Evolutionary conservation across 2,888 invertebrate species (phyloP).

Genomic region (Melinaea menophilus): DNA sequence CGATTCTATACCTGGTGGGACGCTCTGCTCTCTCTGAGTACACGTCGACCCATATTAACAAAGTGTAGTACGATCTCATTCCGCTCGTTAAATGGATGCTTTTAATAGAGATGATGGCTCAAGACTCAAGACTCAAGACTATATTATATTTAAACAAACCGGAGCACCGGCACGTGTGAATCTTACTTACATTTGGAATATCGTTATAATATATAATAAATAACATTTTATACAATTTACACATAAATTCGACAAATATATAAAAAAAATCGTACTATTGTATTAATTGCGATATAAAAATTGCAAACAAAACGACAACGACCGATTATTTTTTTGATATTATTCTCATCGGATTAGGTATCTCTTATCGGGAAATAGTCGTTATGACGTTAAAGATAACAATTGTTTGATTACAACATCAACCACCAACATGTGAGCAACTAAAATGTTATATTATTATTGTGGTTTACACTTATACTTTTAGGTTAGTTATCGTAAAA

Average conservation of each 20-base stretch:
- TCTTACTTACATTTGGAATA: conserved; percentile 52
- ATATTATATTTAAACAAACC: conserved; percentile 58
- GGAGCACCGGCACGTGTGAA: conserved; percentile 49
- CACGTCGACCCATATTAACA: conserved; percentile 59
- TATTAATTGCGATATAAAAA: conserved; percentile 14
- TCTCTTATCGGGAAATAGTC: conserved; percentile 47
- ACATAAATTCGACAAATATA: too few species aligned
- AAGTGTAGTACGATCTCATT: conserved; percentile 50
- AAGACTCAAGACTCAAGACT: conserved; percentile 45
- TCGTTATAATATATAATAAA: conserved; percentile 13
- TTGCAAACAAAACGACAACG: conserved; percentile 57
- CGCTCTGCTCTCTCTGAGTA: conserved; percentile 13
- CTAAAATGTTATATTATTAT: too few species aligned
- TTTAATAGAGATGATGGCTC: conserved; percentile 68
- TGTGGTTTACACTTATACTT: neutral
- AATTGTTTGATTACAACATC: conserved; percentile 37
- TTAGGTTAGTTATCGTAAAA: conserved; percentile 14
- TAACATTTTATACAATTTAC: conserved; percentile 8
- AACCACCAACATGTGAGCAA: too few species aligned
- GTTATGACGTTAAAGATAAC: conserved; percentile 46
- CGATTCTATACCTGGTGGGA: too few species aligned
- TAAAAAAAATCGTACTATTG: neutral
- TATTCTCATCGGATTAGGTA: conserved; percentile 50
- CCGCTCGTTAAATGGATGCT: conserved; percentile 69
- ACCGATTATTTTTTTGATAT: conserved; percentile 60